phyloP scores from a whole-genome alignment of 2,888 invertebrate species.

The Apoderus coryli region DNA sequence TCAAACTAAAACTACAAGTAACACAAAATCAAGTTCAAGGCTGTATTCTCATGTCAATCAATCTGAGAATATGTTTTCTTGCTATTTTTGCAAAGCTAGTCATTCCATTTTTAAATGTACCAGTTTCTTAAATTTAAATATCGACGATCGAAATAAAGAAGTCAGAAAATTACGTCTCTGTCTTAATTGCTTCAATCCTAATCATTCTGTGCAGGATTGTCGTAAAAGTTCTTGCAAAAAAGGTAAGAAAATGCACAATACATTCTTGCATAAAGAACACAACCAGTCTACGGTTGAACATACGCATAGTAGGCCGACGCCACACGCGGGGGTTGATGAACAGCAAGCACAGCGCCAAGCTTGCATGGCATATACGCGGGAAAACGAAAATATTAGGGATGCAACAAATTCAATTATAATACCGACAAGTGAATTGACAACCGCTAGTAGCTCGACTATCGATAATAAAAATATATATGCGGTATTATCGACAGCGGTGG shows the following conservation, averaged over 20 bases:
- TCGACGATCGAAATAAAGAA: slow-evolving; percentile 6
- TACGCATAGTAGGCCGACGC: slow-evolving; percentile 3
- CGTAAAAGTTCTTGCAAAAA: slow-evolving; percentile 9
- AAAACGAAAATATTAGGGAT: no score
- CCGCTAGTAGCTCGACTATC: no score
- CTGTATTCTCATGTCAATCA: slow-evolving; percentile 2
- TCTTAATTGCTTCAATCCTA: slow-evolving; percentile 10
- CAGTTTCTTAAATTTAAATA: slow-evolving; percentile 5
- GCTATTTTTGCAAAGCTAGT: slow-evolving; percentile 9
- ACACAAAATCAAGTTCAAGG: slow-evolving; percentile 5
- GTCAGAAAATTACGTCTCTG: slow-evolving; percentile 9
- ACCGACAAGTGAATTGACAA: no score
- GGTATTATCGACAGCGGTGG: not conserved
- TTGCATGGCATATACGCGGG: no score
- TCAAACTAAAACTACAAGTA: slow-evolving; percentile 2
- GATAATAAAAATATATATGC: no score
- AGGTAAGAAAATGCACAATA: slow-evolving; percentile 11
- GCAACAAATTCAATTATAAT: no score
- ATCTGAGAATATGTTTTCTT: no score
- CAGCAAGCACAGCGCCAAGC: no score
- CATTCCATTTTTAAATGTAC: slow-evolving; percentile 12
- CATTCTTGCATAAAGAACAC: no score
- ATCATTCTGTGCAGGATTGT: slow-evolving; percentile 8
- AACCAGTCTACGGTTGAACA: no score
- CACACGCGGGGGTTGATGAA: no score